Conservation (phyloP, 2,888 invertebrate genomes). For the Agrochola lota region DNA sequence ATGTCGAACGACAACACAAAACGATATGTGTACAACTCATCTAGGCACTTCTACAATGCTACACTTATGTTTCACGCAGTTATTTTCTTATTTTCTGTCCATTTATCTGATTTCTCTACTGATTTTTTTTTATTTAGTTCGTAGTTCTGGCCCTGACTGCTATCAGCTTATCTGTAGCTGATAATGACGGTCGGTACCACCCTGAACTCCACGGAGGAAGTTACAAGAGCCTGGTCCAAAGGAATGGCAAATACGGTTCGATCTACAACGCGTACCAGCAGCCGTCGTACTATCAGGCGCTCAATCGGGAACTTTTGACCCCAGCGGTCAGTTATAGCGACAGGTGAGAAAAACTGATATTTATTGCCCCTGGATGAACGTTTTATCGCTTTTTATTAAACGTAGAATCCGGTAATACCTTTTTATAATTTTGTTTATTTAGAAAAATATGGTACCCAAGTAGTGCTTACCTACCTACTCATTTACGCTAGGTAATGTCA, state of each 20-base stretch:
- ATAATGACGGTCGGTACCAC: slow-evolving; percentile 87
- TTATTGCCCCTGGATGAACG: neutral
- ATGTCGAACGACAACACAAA: slow-evolving; percentile 3
- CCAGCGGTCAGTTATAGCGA: slow-evolving; percentile 76
- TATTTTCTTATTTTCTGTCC: neutral
- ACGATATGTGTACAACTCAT: neutral
- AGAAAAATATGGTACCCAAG: too few relatives aligned
- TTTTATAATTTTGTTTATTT: neutral
- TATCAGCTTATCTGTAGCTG: slow-evolving; percentile 74
- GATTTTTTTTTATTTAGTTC: slow-evolving; percentile 66
- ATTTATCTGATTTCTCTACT: neutral
- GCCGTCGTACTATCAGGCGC: slow-evolving; percentile 74
- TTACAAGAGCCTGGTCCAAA: slow-evolving; percentile 69
- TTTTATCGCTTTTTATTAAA: neutral
- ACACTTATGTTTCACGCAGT: neutral
- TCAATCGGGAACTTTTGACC: slow-evolving; percentile 75
- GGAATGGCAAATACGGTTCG: slow-evolving; percentile 76
- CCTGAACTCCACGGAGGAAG: slow-evolving; percentile 76
- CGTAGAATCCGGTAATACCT: neutral
- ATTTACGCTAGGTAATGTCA: neutral
- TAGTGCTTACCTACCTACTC: neutral
- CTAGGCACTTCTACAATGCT: slow-evolving; percentile 40
- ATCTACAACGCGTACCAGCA: slow-evolving; percentile 78
- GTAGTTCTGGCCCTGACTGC: slow-evolving; percentile 71
- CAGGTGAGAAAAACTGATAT: slow-evolving; percentile 66